Percentiles rank a stretch among this genome's conserved stretches.
Conservation (phyloP, 2,113 vertebrate species). For the Nothocercus nigrocapillus region DNA sequence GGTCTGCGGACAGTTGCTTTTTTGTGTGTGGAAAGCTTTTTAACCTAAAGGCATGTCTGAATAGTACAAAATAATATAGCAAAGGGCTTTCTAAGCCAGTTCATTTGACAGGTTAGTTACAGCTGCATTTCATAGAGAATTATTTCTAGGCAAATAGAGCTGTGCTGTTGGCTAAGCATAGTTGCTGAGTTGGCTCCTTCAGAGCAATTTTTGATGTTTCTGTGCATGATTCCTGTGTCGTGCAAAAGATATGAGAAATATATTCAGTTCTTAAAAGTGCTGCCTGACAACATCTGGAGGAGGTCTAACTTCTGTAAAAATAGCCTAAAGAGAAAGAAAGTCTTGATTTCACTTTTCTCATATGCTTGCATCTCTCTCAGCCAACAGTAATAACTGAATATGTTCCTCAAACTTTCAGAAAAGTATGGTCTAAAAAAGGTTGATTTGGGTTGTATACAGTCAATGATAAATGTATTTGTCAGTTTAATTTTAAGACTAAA, state of each 20-base stretch:
- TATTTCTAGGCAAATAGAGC: background rate
- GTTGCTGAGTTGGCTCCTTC: background rate
- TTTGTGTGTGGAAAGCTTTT: background rate
- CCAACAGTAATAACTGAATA: background rate
- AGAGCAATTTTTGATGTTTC: background rate
- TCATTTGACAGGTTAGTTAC: background rate
- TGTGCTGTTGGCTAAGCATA: background rate
- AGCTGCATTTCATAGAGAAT: background rate
- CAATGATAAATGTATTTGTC: background rate
- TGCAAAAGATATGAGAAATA: background rate
- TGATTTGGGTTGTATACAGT: background rate
- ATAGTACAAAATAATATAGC: background rate
- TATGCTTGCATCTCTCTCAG: background rate
- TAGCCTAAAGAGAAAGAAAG: background rate
- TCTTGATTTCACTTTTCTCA: background rate
- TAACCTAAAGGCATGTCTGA: background rate
- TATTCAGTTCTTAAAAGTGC: background rate
- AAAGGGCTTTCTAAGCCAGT: background rate
- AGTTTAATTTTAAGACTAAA: background rate
- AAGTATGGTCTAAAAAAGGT: background rate
- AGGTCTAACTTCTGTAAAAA: background rate
- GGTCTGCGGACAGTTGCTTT: background rate
- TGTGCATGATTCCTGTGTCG: background rate
- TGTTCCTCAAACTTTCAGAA: background rate
- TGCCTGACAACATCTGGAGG: background rate